These are phyloP conservation scores for Chunga burmeisteri DNA, from an alignment of 2,113 vertebrate genomes.

Conservation along the genomic window DNA sequence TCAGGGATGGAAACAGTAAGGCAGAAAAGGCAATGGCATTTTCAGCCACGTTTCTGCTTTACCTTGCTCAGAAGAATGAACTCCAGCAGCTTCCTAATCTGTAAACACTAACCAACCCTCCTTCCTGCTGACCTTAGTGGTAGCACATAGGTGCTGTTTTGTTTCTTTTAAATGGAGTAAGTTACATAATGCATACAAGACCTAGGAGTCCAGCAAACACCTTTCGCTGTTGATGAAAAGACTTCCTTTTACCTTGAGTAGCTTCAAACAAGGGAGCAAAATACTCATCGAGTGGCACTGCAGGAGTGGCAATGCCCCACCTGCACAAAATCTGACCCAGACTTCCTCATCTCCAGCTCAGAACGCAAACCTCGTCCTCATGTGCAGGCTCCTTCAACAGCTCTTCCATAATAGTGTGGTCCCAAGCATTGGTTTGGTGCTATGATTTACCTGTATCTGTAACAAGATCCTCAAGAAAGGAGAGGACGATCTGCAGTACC, in stretches of 20 bases:
- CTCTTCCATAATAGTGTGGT: fast-evolving
- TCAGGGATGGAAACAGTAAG: neutral
- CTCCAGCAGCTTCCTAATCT: neutral
- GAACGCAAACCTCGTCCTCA: neutral
- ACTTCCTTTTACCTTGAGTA: neutral
- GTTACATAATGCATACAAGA: no score
- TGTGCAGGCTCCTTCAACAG: neutral
- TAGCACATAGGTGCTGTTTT: neutral
- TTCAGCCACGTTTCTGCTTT: neutral
- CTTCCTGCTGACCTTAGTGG: neutral
- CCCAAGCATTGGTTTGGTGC: neutral
- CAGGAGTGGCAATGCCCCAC: neutral
- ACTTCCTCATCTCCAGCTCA: neutral
- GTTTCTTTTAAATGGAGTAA: neutral
- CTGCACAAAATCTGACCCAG: neutral
- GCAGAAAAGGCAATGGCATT: neutral
- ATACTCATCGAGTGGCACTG: fast-evolving
- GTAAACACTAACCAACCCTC: neutral
- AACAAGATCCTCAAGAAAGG: neutral
- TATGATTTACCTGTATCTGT: neutral
- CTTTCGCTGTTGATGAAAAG: neutral
- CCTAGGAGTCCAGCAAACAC: neutral
- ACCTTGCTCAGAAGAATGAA: neutral
- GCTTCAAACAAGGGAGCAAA: neutral
- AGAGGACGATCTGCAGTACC: neutral